Evolutionary conservation across 2,888 invertebrate genomes (phyloP).

Genomic region (Cyclophora albipunctata): DNA sequence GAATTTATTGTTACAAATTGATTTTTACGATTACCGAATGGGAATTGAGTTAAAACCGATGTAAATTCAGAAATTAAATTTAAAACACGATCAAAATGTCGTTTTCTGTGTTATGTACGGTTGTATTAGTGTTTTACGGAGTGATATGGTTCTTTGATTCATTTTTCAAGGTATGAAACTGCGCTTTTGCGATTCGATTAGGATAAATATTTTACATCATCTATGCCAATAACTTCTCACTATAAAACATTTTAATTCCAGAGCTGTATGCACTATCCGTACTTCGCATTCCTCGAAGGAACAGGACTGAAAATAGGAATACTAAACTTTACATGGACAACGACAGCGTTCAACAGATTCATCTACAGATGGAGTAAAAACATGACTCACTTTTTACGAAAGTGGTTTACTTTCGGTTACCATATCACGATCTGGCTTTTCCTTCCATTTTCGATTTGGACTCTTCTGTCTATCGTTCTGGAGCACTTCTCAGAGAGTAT

Average conservation of each 20-base stretch:
- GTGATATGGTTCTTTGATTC: constrained; percentile 85
- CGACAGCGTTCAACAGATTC: constrained; percentile 84
- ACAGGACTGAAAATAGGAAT: constrained; percentile 84
- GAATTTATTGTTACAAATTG: too few species aligned
- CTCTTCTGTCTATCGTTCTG: constrained; percentile 61
- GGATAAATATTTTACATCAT: too few species aligned
- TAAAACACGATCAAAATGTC: constrained; percentile 73
- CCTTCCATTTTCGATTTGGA: constrained; percentile 80
- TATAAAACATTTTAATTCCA: constrained; percentile 54
- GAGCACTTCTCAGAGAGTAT: constrained; percentile 56
- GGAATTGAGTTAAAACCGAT: too few species aligned
- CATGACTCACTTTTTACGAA: constrained; percentile 74
- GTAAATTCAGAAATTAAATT: too few species aligned
- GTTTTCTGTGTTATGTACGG: constrained; percentile 76
- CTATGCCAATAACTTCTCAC: too few species aligned
- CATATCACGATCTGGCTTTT: constrained; percentile 55
- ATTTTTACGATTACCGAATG: too few species aligned
- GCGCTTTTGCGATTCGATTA: too few species aligned
- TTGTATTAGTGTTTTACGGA: constrained; percentile 79
- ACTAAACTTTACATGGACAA: constrained; percentile 85
- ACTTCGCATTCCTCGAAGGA: constrained; percentile 83
- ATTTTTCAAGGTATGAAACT: constrained; percentile 83
- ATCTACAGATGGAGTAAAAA: constrained; percentile 84
- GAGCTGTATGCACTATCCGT: constrained; percentile 90
- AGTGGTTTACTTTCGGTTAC: constrained; percentile 84